phyloP scores from a whole-genome alignment of 2,113 vertebrate genomes.

The Paraplagusia blochii region DNA sequence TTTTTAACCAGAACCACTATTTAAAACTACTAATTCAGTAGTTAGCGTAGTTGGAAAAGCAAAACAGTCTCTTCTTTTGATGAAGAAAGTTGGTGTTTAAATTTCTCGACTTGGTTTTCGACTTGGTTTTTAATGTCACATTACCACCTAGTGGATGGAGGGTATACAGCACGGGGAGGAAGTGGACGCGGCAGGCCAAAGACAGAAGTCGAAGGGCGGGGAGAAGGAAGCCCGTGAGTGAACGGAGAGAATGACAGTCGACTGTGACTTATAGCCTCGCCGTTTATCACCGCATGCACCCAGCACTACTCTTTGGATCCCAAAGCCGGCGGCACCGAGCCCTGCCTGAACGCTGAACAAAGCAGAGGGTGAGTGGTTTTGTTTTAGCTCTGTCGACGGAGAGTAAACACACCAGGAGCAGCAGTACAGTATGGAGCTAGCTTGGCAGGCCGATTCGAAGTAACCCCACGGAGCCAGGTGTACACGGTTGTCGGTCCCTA shows the following conservation, averaged over 20 bases:
- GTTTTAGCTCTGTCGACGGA: not conserved
- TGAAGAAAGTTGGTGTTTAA: no score
- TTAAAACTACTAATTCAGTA: no score
- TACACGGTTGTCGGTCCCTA: not conserved
- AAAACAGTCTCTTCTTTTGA: no score
- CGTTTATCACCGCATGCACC: not conserved
- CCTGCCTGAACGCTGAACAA: no score
- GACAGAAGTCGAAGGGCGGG: conserved; percentile 40
- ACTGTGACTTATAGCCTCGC: not conserved
- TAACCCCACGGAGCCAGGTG: conserved; percentile 45
- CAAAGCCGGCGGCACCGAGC: no score
- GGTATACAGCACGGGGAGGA: conserved; percentile 15
- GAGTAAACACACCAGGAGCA: conserved; percentile 16
- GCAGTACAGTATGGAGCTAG: conserved; percentile 32
- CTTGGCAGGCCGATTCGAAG: conserved; percentile 20
- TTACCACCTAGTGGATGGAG: conserved; percentile 37
- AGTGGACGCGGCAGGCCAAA: conserved; percentile 42
- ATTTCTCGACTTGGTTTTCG: not conserved
- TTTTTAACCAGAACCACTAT: no score
- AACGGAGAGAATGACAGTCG: conserved; percentile 28
- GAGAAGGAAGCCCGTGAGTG: conserved; percentile 33
- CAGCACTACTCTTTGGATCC: not conserved
- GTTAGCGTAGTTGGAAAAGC: no score
- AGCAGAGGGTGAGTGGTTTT: not conserved
- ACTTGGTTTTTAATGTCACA: not conserved